Conservation (phyloP, 2,113 vertebrate genomes). For the Callipepla squamata region DNA sequence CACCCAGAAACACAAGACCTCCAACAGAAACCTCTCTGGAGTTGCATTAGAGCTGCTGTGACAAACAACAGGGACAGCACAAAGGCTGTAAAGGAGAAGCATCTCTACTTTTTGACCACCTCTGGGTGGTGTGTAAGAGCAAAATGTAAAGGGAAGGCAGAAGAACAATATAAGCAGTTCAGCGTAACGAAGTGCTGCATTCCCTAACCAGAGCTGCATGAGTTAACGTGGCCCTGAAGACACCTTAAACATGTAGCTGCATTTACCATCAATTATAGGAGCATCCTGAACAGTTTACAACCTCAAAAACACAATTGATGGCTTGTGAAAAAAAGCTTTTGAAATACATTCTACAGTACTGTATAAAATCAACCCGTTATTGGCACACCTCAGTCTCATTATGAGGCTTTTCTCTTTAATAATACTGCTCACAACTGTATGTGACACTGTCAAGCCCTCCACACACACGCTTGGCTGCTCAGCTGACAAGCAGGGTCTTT, state of each 20-base stretch:
- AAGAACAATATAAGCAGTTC: neutral
- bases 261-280: neutral
- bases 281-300: neutral
- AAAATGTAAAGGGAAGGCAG: neutral
- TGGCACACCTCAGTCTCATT: neutral
- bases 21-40: neutral
- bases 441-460: neutral
- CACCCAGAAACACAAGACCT: neutral
- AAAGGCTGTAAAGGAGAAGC: neutral
- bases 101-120: neutral
- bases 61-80: neutral
- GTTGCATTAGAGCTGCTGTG: fast-evolving
- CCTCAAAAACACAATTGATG: neutral
- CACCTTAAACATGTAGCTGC: neutral
- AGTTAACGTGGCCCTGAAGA: neutral
- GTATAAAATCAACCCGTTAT: neutral
- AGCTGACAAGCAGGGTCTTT: neutral
- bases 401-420: neutral
- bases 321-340: neutral
- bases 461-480: neutral
- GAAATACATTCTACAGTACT: neutral
- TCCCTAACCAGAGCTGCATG: neutral
- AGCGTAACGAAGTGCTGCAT: neutral
- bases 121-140: neutral
- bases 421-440: neutral